Evolutionary conservation across 2,888 invertebrate species (phyloP), one percentile per base, ranked within the genome.

Genomic region (Macaria notata): DNA sequence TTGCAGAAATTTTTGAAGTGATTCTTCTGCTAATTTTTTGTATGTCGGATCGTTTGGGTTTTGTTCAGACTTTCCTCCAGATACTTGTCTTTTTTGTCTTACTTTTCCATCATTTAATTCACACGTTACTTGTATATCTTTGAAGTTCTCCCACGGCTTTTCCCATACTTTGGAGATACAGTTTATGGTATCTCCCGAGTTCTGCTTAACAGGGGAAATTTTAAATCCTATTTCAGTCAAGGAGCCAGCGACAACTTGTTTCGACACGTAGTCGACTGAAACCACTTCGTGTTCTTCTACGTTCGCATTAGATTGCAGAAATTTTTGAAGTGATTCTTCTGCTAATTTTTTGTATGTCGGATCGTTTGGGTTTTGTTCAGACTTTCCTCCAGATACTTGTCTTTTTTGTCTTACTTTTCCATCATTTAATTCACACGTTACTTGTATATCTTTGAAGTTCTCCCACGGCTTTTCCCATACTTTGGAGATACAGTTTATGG

Each of bases 161-260:
- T 76, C 75, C 64, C 69, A 79, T 47, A 81, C 61, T 48, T 69
- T 44, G 3, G 82, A 75, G 31, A 69, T 56, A 54, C 81, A 81
- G 19, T 47, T 62, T 7, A 70, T 50, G 0, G 60, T 48, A 50
- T 70, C 54, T 4, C 33, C 53, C 8, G 50, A n/a, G 49, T 3
- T 33, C 9, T 46, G 9, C 4, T 19, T 19, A 36, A n/a, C 31
- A 8, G 62, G 51, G 9, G 45, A 31, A 4, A 65, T 62, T 31
- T 49, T 52, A 53, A 73, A 76, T 39, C 65, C 30, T 4, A 76
- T 65, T n/a, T 2, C 59, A n/a, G 71, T 72, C 0, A 65, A 9
- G 4, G 43, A 38, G 19, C 75, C 76, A 7, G 72, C 30, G 4
- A 75, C 73, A 29, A 73, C 62, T 57, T 76, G 72, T 4, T 60